Conservation (phyloP, 2,113 vertebrate species). For the Archilochus colubris region DNA sequence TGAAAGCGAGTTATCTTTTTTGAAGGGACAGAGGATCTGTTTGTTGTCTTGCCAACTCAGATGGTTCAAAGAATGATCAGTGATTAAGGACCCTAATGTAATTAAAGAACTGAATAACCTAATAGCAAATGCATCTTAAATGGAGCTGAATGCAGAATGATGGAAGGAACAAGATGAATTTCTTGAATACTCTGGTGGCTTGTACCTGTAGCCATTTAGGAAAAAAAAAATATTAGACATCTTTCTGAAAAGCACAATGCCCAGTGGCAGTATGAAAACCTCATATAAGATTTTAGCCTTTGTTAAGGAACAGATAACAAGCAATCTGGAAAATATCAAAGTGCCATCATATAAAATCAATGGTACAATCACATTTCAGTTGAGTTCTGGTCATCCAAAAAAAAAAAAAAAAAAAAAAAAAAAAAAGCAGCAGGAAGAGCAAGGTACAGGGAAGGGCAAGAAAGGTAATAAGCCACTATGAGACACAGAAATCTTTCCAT, state of each 20-base stretch:
- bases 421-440: not conserved
- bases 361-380: not conserved
- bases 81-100: not conserved
- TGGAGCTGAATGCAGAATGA: conserved; percentile 5
- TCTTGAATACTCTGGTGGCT: not conserved
- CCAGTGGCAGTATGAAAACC: not conserved
- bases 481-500: not conserved
- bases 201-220: not conserved
- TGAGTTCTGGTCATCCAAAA: not conserved
- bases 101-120: conserved; percentile 15
- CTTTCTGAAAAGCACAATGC: not conserved
- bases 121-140: conserved; percentile 26
- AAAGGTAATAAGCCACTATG: not conserved
- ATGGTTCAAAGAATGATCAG: not conserved
- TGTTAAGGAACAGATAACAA: conserved; percentile 10
- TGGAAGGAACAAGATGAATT: not conserved
- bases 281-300: not conserved
- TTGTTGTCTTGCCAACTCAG: not conserved
- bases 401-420: not conserved
- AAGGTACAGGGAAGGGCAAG: not conserved
- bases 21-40: not conserved
- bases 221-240: not conserved
- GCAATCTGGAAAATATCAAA: not conserved
- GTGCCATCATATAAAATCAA: not conserved
- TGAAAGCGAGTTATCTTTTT: not conserved